These are phyloP conservation scores for Trididemnum miniatum DNA, from an alignment of 23 tunicate species.

Conservation along the genomic window DNA sequence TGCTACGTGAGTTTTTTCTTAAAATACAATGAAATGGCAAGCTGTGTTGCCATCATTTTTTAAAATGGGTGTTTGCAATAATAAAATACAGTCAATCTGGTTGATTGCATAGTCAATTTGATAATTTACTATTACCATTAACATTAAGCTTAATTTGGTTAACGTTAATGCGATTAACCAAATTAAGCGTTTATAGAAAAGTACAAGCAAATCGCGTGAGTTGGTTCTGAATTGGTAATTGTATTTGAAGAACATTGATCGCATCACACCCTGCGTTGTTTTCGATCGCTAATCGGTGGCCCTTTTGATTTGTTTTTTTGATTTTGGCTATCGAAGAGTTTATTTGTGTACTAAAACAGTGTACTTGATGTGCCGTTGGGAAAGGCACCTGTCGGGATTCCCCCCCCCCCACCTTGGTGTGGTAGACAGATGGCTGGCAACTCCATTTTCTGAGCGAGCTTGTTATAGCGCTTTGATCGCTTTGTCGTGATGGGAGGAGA, in stretches of 20 bases:
- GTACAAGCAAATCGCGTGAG: not conserved
- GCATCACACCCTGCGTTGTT: not conserved
- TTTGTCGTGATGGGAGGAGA: too few relatives aligned
- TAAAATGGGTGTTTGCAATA: too few relatives aligned
- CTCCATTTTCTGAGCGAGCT: too few relatives aligned
- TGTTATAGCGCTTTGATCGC: too few relatives aligned
- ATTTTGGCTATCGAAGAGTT: not conserved
- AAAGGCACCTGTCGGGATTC: too few relatives aligned
- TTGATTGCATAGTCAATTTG: conserved; percentile 12
- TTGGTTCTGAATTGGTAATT: not conserved
- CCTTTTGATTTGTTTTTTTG: not conserved
- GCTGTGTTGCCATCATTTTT: too few relatives aligned
- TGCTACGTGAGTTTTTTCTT: too few relatives aligned
- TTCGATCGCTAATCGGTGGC: not conserved
- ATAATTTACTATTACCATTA: not conserved
- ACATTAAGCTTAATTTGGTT: too few relatives aligned
- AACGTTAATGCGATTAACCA: not conserved
- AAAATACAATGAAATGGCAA: too few relatives aligned
- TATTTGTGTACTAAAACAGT: not conserved
- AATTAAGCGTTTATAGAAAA: not conserved
- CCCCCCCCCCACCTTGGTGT: too few relatives aligned
- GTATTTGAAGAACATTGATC: not conserved
- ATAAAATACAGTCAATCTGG: not conserved
- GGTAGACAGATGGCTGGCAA: too few relatives aligned
- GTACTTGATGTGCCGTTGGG: too few relatives aligned